phyloP scores from a whole-genome alignment of 2,113 vertebrate species.

The Mus pahari region DNA sequence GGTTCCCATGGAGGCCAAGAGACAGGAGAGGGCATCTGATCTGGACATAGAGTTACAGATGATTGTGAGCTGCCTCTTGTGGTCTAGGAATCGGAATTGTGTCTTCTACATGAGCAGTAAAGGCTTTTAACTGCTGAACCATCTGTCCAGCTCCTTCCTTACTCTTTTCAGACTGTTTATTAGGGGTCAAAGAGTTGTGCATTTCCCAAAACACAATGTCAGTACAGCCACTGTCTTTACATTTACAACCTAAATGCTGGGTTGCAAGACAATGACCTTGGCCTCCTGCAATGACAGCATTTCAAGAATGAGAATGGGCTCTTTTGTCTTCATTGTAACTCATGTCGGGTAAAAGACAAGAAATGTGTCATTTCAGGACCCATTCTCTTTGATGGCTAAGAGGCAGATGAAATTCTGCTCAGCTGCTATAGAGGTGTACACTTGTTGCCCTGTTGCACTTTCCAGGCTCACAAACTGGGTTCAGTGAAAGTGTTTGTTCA shows the following conservation, averaged over 20 bases:
- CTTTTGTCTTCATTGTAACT: not conserved
- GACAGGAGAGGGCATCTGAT: not conserved
- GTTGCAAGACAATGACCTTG: not conserved
- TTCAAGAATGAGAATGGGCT: slow-evolving; percentile 10
- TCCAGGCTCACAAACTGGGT: not conserved
- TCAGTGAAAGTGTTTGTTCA: not conserved
- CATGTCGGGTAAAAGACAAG: not conserved
- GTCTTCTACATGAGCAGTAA: not conserved
- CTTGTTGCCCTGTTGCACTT: not conserved
- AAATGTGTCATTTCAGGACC: not conserved
- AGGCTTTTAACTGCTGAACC: not conserved
- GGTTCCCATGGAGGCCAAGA: not conserved
- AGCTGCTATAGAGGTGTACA: not conserved
- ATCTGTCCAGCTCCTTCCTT: not conserved
- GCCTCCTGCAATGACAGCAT: not conserved
- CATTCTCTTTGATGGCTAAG: not conserved
- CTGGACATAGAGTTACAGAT: not conserved
- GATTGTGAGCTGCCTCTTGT: not conserved
- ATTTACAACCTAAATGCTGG: not conserved
- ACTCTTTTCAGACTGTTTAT: not conserved
- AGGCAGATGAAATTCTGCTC: not conserved
- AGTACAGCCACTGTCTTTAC: not conserved
- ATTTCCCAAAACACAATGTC: not conserved
- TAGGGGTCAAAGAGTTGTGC: not conserved
- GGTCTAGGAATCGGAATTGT: not conserved